Conservation (phyloP, 2,113 vertebrate genomes). For the Plestiodon gilberti region DNA sequence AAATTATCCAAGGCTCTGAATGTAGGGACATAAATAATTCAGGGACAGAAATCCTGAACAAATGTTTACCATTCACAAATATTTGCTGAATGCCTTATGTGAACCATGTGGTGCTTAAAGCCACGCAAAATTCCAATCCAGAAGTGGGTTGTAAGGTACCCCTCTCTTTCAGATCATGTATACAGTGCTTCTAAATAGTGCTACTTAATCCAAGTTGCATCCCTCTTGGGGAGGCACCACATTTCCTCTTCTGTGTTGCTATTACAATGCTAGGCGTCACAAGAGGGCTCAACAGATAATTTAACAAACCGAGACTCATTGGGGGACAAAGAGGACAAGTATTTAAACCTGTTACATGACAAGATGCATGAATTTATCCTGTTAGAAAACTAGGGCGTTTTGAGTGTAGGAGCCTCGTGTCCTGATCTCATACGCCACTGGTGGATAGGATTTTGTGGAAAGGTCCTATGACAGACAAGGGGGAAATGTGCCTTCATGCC, state of each 20-base stretch:
- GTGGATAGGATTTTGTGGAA: neutral
- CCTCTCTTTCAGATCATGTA: neutral
- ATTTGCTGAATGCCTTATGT: neutral
- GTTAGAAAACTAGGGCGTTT: neutral
- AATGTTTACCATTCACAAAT: neutral
- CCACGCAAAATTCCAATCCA: neutral
- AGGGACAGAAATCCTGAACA: neutral
- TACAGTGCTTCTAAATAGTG: neutral
- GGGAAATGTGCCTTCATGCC: neutral
- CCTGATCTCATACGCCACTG: neutral
- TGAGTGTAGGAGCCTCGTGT: neutral
- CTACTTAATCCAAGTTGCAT: neutral
- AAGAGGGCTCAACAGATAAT: neutral
- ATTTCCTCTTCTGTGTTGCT: neutral
- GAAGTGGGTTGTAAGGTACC: neutral
- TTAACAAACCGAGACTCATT: neutral
- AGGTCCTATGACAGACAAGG: neutral
- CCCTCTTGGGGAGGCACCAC: neutral
- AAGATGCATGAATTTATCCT: neutral
- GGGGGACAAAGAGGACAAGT: neutral
- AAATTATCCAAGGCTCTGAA: conserved; percentile 15
- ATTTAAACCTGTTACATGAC: neutral
- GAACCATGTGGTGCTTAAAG: neutral
- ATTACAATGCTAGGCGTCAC: neutral
- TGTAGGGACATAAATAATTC: neutral